phyloP scores from a whole-genome alignment of 2,797 vertebrate species.

The Margarornis squamiger region DNA sequence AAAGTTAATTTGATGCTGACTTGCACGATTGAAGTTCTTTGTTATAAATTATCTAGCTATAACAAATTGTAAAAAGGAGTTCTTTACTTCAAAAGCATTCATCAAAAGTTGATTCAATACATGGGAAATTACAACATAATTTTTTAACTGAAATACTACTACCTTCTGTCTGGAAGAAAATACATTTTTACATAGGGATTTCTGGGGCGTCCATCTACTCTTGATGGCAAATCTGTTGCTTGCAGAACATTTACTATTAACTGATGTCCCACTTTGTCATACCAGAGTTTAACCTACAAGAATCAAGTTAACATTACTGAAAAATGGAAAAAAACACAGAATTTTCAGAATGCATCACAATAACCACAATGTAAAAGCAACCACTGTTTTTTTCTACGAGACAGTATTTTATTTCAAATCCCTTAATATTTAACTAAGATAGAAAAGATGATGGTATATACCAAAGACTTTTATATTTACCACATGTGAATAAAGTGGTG shows the following conservation, averaged over 20 bases:
- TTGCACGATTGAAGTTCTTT: background rate
- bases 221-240: constrained; percentile 92
- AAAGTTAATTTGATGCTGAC: background rate
- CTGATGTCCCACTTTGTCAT: constrained; percentile 97
- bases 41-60: background rate
- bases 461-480: background rate
- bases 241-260: constrained; percentile 97
- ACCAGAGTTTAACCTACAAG: constrained; percentile 93
- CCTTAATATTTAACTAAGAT: background rate
- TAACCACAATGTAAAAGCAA: background rate
- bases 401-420: background rate
- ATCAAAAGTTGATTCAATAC: background rate
- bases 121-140: background rate
- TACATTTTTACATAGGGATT: constrained; percentile 99
- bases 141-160: background rate
- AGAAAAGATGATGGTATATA: background rate
- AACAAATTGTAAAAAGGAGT: background rate
- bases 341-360: background rate
- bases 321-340: background rate
- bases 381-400: background rate
- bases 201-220: constrained; percentile 90
- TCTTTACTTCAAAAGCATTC: background rate
- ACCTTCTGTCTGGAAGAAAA: constrained; percentile 98
- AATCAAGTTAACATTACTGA: background rate
- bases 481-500: background rate